These are phyloP conservation scores for Mustela nigripes DNA, from an alignment of 2,113 vertebrate species.

Conservation along the genomic window DNA sequence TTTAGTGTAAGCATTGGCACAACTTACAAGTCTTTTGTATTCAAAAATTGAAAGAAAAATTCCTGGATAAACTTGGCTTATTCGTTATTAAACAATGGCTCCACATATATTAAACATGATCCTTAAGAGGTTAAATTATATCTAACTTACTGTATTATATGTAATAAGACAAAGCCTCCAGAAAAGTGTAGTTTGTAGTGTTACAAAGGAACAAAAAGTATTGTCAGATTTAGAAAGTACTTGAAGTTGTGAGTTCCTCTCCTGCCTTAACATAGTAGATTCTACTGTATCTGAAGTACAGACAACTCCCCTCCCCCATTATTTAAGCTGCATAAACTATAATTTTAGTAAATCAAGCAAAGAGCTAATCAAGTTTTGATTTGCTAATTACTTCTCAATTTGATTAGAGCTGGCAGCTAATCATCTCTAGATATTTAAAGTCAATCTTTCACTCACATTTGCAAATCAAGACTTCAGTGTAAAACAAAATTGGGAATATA, in stretches of 20 bases:
- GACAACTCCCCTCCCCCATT: constrained; percentile 89
- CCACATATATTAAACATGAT: neutral
- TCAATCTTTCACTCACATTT: constrained; percentile 90
- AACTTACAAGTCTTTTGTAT: neutral
- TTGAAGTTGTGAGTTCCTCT: neutral
- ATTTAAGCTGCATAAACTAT: constrained; percentile 92
- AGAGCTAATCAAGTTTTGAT: constrained; percentile 94
- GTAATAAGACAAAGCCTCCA: neutral
- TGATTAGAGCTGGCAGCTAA: constrained; percentile 93
- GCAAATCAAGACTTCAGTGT: constrained; percentile 83
- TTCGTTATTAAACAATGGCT: neutral
- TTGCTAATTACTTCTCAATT: constrained; percentile 93
- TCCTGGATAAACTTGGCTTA: neutral
- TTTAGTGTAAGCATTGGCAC: neutral
- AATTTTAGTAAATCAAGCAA: constrained; percentile 93
- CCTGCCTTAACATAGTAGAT: constrained; percentile 7
- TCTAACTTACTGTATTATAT: neutral
- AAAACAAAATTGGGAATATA: constrained; percentile 79
- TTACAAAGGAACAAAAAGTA: neutral
- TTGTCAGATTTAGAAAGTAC: neutral
- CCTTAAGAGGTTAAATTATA: neutral
- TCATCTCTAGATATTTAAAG: constrained; percentile 90
- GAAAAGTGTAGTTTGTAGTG: neutral
- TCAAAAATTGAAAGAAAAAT: neutral
- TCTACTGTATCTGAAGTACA: constrained; percentile 64